A percentile compares a stretch with the other conserved stretches of the same genome.
These are phyloP conservation scores for Rana temporaria DNA, from an alignment of 2,113 vertebrate genomes.

Conservation along the genomic window DNA sequence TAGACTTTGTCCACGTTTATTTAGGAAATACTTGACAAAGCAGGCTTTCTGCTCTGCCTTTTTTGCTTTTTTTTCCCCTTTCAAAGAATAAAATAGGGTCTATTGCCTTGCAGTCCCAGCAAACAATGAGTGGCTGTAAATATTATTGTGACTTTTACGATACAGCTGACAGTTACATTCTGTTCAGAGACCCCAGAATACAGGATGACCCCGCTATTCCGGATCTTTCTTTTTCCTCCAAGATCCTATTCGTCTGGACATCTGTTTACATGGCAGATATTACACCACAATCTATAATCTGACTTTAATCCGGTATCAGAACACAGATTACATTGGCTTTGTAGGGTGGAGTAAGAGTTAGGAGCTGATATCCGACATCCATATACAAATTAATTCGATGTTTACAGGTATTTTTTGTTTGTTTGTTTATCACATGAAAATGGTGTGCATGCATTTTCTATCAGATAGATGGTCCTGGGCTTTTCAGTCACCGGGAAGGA, in stretches of 20 bases:
- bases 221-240: slow-evolving; percentile 9
- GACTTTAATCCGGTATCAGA: not conserved
- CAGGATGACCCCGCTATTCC: slow-evolving; percentile 43
- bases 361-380: not conserved
- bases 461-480: not conserved
- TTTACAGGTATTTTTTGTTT: not conserved
- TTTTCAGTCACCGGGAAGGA: not conserved
- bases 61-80: slow-evolving; percentile 15
- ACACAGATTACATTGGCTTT: not conserved
- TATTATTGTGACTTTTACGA: slow-evolving; percentile 3
- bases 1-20: not conserved
- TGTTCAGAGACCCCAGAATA: slow-evolving; percentile 14
- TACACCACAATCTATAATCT: not conserved
- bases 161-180: slow-evolving; percentile 46
- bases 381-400: not conserved
- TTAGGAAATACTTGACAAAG: not conserved
- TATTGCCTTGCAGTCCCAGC: slow-evolving; percentile 15
- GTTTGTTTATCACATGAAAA: not conserved
- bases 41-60: not conserved
- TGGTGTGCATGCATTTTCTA: not conserved
- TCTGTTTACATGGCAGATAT: slow-evolving; percentile 19
- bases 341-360: not conserved
- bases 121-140: slow-evolving; percentile 30
- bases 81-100: not conserved
- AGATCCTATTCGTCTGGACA: not conserved